Percentiles rank a stretch among this genome's conserved stretches.
These are phyloP conservation scores for Pogonophryne albipinna DNA, from an alignment of 2,797 vertebrate species.

Conservation along the genomic window DNA sequence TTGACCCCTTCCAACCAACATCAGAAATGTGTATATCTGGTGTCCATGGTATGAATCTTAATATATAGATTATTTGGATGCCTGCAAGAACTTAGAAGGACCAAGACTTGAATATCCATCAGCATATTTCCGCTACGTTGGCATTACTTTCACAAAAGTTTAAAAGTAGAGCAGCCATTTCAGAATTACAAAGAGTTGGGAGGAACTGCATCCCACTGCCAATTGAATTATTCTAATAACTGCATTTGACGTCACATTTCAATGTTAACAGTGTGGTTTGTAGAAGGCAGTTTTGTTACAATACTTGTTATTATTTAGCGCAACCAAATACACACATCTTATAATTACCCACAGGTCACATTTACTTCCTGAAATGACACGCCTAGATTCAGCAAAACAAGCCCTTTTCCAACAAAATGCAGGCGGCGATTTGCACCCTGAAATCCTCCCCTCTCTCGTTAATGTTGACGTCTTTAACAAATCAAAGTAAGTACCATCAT, in stretches of 20 bases:
- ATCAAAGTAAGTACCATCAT: too few relatives aligned
- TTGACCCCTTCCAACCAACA: neutral
- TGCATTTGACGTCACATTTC: neutral
- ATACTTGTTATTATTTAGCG: too few relatives aligned
- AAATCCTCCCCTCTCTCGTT: neutral
- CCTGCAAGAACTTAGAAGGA: too few relatives aligned
- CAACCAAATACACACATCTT: too few relatives aligned
- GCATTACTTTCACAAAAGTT: neutral
- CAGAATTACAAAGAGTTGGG: neutral
- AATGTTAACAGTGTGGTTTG: too few relatives aligned
- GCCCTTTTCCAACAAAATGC: neutral
- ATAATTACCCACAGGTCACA: too few relatives aligned
- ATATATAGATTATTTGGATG: neutral
- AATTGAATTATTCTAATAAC: neutral
- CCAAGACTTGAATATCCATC: neutral
- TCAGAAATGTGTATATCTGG: neutral
- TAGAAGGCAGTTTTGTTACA: too few relatives aligned
- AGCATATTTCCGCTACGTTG: neutral
- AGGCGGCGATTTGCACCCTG: neutral
- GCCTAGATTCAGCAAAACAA: neutral
- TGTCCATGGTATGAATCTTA: neutral
- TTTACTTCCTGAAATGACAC: neutral
- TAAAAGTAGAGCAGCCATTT: neutral
- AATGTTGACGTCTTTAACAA: too few relatives aligned
- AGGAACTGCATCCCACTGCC: neutral